Evolutionary conservation across 2,888 invertebrate genomes (phyloP).

Genomic region (Caenorhabditis japonica): DNA sequence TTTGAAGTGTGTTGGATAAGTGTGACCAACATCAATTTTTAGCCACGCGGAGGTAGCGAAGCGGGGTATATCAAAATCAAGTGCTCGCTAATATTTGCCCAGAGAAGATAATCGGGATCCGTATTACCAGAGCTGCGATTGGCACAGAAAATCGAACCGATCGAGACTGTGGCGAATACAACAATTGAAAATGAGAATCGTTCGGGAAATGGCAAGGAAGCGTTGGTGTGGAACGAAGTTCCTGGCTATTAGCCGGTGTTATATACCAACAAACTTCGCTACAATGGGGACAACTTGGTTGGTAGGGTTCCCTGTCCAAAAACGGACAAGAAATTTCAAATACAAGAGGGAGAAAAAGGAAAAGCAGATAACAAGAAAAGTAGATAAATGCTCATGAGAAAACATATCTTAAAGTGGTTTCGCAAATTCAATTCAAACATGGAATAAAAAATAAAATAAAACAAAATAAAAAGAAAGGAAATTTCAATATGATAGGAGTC

Average conservation of each 20-base stretch:
- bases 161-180: not conserved
- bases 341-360: too few relatives aligned
- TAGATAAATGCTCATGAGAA: too few relatives aligned
- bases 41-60: slow-evolving; percentile 2
- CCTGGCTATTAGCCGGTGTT: not conserved
- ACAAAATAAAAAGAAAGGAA: not conserved
- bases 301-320: not conserved
- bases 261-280: slow-evolving; percentile 5
- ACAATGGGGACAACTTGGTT: not conserved
- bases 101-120: not conserved
- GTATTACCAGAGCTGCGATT: not conserved
- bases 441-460: too few relatives aligned
- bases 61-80: slow-evolving; percentile 9
- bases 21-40: not conserved
- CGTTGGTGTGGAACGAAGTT: not conserved
- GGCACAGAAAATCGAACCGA: slow-evolving; percentile 5
- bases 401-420: not conserved
- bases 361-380: too few relatives aligned
- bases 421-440: slow-evolving; percentile 1
- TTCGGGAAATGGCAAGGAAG: slow-evolving; percentile 8
- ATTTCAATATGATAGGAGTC: too few relatives aligned
- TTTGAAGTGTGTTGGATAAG: too few relatives aligned
- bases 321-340: not conserved
- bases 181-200: slow-evolving; percentile 2
- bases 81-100: slow-evolving; percentile 43